Evolutionary conservation across 2,888 invertebrate species (phyloP), one percentile per base, ranked within the genome.

Genomic region (Drosophila peninsularis): DNA sequence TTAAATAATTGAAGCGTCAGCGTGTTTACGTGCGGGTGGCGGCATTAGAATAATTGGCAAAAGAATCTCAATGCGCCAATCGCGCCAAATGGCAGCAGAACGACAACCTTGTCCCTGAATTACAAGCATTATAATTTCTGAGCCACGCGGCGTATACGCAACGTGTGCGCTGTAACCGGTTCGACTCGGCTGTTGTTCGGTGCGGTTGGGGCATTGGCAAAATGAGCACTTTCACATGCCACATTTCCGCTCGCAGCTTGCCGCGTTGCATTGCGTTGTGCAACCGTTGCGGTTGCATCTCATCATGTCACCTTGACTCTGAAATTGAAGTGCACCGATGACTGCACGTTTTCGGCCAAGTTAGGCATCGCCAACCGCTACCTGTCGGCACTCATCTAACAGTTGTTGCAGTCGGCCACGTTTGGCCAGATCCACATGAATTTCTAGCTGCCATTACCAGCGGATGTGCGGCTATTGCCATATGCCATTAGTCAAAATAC

Each of bases 301-400:
- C 52, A 53, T 62, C 55, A 54, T 56, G 71, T 83, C 84, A 83
- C 87, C 83, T 83, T 83, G 83, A 83, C 83, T 87, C 78, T 83
- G 87, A 83, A 74, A 70, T 19, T 47, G 65, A 65, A 76, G 58
- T 64, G 81, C 79, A 58, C 19, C 65, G 55, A 39, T 54, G 56
- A 45, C 49, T 53, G 54, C 73, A 21, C 21, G 55, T 69, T 75
- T 65, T 71, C 30, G 56, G 49, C 57, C 68, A 36, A 52, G 44
- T 30, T 56, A 24, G 36, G 61, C 44, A 52, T 56, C 62, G 42
- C 60, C 61, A 55, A 70, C 24, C 62, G 52, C 56, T 42, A 32
- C 30, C 54, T 41, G 58, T 60, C 63, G 63, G 68, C 76, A 71
- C 50, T 61, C 53, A 37, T 34, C 57, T 39, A 58, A 42, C 54